phyloP scores from a whole-genome alignment of 2,797 vertebrate genomes.

The Pseudomugil gertrudae region DNA sequence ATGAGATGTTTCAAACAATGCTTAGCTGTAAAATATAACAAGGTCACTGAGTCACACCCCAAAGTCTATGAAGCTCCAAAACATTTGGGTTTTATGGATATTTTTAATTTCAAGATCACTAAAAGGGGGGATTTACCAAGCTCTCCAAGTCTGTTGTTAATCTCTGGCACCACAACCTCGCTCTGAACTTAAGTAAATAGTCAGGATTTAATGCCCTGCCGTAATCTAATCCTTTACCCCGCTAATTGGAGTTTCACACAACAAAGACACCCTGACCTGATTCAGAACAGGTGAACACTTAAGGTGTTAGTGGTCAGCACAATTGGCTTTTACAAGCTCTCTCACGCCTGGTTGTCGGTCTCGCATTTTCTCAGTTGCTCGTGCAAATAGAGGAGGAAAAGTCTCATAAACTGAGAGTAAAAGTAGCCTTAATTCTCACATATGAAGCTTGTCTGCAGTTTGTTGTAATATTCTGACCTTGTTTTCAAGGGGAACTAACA shows the following conservation, averaged over 20 bases:
- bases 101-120: constrained; percentile 3
- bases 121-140: constrained; percentile 11
- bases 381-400: background rate
- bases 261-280: constrained; percentile 64
- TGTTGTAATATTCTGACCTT: background rate
- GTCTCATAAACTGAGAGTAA: background rate
- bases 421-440: background rate
- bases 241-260: constrained; percentile 73
- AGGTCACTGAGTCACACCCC: background rate
- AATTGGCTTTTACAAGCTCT: constrained; percentile 63
- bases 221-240: constrained; percentile 69
- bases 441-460: background rate
- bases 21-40: constrained; percentile 22
- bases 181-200: constrained; percentile 77
- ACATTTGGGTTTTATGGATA: background rate
- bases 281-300: constrained; percentile 69
- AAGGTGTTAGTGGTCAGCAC: constrained; percentile 57
- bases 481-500: background rate
- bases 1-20: background rate
- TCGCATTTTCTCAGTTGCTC: background rate
- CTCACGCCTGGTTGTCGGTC: constrained; percentile 23
- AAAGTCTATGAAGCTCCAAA: background rate
- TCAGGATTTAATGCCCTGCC: constrained; percentile 66
- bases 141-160: constrained; percentile 41
- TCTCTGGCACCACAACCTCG: constrained; percentile 56